Conservation (phyloP, 2,797 vertebrate species). For the Tenualosa ilisha region DNA sequence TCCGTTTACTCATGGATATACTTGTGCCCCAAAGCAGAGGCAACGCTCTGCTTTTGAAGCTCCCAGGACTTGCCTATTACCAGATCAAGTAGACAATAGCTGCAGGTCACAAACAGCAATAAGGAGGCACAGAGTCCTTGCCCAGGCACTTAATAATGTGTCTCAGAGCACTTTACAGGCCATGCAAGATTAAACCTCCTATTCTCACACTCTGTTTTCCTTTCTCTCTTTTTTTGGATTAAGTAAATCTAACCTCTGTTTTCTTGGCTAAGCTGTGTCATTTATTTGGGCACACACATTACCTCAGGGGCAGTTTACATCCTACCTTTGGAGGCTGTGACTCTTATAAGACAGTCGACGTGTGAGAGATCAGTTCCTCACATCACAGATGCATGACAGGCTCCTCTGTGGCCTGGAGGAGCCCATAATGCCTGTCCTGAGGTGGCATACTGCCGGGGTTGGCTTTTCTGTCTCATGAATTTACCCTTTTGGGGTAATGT, state of each 20-base stretch:
- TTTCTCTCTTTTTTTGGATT: neutral
- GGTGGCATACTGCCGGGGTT: neutral
- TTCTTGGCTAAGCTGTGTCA: neutral
- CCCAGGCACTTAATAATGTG: conserved; percentile 40
- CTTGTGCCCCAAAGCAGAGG: neutral
- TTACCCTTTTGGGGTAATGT: neutral
- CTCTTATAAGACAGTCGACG: conserved; percentile 23
- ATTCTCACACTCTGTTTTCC: neutral
- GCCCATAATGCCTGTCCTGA: neutral
- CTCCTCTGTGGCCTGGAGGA: neutral
- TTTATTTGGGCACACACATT: conserved; percentile 21
- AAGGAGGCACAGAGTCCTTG: conserved; percentile 42
- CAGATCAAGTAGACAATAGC: conserved; percentile 7
- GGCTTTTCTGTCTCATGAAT: neutral
- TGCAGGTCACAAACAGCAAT: conserved; percentile 28
- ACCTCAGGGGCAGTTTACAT: conserved; percentile 23
- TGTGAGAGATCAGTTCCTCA: neutral
- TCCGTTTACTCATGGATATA: neutral
- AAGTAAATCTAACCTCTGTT: neutral
- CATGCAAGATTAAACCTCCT: conserved; percentile 39
- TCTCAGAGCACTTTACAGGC: conserved; percentile 44
- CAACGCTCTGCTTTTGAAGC: neutral
- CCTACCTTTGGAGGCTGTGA: conserved; percentile 14
- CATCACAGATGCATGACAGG: neutral
- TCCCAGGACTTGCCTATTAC: conserved; percentile 10